Conservation (phyloP, 2,797 vertebrate species). For the Eptatretus atami region DNA sequence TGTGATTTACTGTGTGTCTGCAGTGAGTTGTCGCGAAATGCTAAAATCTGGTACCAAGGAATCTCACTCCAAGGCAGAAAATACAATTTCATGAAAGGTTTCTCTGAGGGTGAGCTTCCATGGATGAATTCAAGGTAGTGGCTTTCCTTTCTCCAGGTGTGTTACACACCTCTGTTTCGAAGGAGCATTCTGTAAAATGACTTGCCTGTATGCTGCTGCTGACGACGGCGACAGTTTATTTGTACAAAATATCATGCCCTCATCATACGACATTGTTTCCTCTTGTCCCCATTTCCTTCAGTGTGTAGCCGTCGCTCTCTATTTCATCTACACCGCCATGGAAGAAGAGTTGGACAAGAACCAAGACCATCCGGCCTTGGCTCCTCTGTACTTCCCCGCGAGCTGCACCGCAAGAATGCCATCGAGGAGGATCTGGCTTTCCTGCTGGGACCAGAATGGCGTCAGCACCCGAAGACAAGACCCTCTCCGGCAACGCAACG, state of each 20-base stretch:
- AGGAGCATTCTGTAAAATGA: too few relatives aligned
- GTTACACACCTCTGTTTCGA: too few relatives aligned
- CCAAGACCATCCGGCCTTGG: constrained; percentile 38
- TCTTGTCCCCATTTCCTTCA: constrained; percentile 11
- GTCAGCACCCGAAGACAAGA: too few relatives aligned
- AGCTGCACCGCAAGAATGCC: constrained; percentile 45
- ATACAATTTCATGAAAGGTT: constrained; percentile 76
- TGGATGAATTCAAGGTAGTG: constrained; percentile 64
- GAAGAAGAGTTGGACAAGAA: constrained; percentile 78
- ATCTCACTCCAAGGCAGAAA: constrained; percentile 58
- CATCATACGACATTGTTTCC: too few relatives aligned
- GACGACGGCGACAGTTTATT: too few relatives aligned
- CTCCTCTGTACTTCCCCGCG: constrained; percentile 62
- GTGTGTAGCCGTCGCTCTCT: constrained; percentile 52
- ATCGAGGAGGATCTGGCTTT: constrained; percentile 41
- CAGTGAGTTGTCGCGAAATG: constrained; percentile 69
- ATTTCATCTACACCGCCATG: constrained; percentile 59
- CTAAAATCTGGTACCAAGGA: constrained; percentile 69
- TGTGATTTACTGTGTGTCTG: too few relatives aligned
- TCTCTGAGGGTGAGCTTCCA: constrained; percentile 52
- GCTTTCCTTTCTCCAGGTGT: background rate
- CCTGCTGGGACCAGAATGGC: constrained; percentile 58
- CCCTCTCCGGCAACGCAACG: too few relatives aligned
- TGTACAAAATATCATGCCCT: too few relatives aligned
- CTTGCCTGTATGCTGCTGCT: too few relatives aligned